phyloP scores from a whole-genome alignment of 2,888 invertebrate species.

The Oasisia sp. region DNA sequence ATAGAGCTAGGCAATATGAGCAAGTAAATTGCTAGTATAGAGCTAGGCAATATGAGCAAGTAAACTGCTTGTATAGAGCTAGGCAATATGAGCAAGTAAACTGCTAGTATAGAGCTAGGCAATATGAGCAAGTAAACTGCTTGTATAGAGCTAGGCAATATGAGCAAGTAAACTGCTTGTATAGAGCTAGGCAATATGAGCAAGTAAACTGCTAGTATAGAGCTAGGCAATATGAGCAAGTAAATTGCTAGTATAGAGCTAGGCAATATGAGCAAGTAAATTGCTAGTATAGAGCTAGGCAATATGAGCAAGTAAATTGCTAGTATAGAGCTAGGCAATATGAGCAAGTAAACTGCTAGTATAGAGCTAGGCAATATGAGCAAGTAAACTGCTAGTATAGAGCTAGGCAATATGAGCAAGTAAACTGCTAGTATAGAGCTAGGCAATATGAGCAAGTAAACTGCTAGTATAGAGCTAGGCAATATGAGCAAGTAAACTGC shows the following conservation, averaged over 20 bases:
- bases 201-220: neutral
- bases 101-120: slow-evolving; percentile 1
- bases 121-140: neutral
- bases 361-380: too few species aligned
- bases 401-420: neutral
- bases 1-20: too few species aligned
- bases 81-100: too few species aligned
- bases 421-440: neutral
- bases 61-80: neutral
- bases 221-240: too few species aligned
- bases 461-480: slow-evolving; percentile 1
- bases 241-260: slow-evolving; percentile 8
- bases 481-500: neutral
- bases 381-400: too few species aligned
- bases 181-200: neutral
- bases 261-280: neutral
- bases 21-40: too few species aligned
- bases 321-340: neutral
- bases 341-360: neutral
- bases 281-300: too few species aligned
- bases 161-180: too few species aligned
- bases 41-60: neutral
- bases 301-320: too few species aligned
- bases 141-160: too few species aligned
- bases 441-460: too few species aligned